Evolutionary conservation across 2,113 vertebrate species (phyloP).

Genomic region (Ictalurus punctatus): DNA sequence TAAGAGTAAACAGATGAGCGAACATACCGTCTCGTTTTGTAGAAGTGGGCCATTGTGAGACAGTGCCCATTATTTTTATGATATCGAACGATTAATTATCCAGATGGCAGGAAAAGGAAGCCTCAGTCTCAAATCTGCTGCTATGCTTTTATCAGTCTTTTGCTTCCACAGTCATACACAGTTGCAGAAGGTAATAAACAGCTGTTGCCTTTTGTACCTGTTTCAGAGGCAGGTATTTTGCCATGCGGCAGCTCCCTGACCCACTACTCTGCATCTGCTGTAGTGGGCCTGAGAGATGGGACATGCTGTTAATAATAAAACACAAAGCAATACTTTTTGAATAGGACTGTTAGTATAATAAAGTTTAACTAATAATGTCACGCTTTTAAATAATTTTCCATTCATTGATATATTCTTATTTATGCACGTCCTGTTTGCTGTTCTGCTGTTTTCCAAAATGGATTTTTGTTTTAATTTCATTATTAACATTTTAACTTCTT

Average conservation of each 20-base stretch:
- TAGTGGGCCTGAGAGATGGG: conserved; percentile 18
- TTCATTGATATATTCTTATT: neutral
- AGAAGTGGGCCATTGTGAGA: conserved; percentile 70
- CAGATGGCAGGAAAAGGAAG: conserved; percentile 68
- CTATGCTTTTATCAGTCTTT: conserved; percentile 33
- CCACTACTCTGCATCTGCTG: conserved; percentile 65
- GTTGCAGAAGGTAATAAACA: conserved; percentile 66
- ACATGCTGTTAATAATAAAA: conserved; percentile 42
- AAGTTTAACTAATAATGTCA: neutral
- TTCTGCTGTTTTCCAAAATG: neutral
- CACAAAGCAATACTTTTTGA: neutral
- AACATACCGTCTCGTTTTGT: conserved; percentile 57
- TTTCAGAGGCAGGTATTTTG: conserved; percentile 58
- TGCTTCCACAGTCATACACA: conserved; percentile 43
- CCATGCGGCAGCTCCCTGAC: conserved; percentile 60
- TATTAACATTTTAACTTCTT: neutral
- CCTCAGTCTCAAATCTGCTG: conserved; percentile 36
- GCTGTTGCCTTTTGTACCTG: conserved; percentile 64
- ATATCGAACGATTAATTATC: conserved; percentile 72
- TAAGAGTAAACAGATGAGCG: conserved; percentile 56
- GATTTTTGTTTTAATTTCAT: conserved; percentile 3
- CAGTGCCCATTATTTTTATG: conserved; percentile 64
- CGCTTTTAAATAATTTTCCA: neutral
- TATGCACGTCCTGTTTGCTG: neutral
- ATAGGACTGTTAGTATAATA: neutral